A percentile compares a stretch with the other conserved stretches of the same genome.
phyloP scores from a whole-genome alignment of 2,888 invertebrate genomes.

The Drosophila acutilabella region DNA sequence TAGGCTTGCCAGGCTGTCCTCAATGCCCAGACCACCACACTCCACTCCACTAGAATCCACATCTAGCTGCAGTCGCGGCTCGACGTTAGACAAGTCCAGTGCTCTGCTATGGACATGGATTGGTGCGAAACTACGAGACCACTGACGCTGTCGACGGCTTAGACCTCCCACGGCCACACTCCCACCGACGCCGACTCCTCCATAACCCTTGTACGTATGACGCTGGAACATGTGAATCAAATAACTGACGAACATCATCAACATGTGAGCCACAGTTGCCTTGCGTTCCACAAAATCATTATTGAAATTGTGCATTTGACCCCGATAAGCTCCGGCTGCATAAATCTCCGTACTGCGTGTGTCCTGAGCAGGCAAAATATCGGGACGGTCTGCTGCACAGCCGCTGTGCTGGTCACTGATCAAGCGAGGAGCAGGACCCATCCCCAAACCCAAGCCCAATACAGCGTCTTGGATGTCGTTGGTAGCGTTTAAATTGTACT shows the following conservation, averaged over 20 bases:
- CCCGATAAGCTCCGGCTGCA: background rate
- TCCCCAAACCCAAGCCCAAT: background rate
- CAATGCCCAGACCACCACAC: slow-evolving; percentile 59
- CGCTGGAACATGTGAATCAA: slow-evolving; percentile 86
- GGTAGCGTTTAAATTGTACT: slow-evolving; percentile 37
- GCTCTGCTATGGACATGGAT: slow-evolving; percentile 80
- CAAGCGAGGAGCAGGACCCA: slow-evolving; percentile 2
- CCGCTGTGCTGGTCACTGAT: slow-evolving; percentile 29
- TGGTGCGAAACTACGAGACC: slow-evolving; percentile 90
- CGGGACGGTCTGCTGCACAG: slow-evolving; percentile 81
- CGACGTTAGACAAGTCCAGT: background rate
- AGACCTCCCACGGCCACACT: background rate
- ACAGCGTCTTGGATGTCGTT: slow-evolving; percentile 13
- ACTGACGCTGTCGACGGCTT: slow-evolving; percentile 85
- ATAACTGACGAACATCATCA: slow-evolving; percentile 81
- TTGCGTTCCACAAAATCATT: slow-evolving; percentile 85
- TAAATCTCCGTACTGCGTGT: slow-evolving; percentile 63
- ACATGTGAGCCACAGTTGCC: slow-evolving; percentile 83
- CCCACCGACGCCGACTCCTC: background rate
- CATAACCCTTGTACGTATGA: slow-evolving; percentile 10
- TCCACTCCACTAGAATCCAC: slow-evolving; percentile 63
- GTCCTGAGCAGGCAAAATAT: slow-evolving; percentile 83
- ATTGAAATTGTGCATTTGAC: slow-evolving; percentile 49
- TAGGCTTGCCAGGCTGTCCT: slow-evolving; percentile 82
- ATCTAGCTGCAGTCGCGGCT: slow-evolving; percentile 24